A percentile compares a stretch with the other conserved stretches of the same genome.
Evolutionary conservation across 2,113 vertebrate genomes (phyloP).

Genomic region (Melospiza georgiana): DNA sequence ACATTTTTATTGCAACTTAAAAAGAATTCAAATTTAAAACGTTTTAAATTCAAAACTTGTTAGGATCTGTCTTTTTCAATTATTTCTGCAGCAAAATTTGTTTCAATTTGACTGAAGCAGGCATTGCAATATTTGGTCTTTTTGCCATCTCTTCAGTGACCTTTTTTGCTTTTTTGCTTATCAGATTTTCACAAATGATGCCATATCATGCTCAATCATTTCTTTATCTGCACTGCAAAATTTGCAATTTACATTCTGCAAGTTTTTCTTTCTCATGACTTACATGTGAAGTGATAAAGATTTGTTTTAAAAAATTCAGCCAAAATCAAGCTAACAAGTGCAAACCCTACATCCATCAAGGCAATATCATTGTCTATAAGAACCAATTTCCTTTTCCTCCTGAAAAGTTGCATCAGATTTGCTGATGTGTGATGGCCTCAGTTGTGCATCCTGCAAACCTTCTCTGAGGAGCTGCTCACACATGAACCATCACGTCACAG

Average conservation of each 20-base stretch:
- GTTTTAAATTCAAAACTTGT: background rate
- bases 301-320: background rate
- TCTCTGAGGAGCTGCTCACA: background rate
- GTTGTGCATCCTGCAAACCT: background rate
- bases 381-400: background rate
- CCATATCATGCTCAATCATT: background rate
- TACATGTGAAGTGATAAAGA: background rate
- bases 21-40: background rate
- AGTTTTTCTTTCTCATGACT: background rate
- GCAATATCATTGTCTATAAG: background rate
- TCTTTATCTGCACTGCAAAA: background rate
- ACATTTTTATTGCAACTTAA: background rate
- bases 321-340: background rate
- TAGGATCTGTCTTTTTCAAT: background rate
- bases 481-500: background rate
- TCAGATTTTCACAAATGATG: background rate
- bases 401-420: background rate
- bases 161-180: background rate
- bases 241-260: background rate
- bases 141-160: background rate
- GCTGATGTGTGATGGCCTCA: background rate
- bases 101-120: background rate
- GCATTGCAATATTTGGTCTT: background rate
- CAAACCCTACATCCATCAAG: background rate
- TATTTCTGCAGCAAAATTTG: background rate